Base-by-base conservation (phyloP, 2,797 vertebrate genomes). In the Luscinia luscinia region DNA sequence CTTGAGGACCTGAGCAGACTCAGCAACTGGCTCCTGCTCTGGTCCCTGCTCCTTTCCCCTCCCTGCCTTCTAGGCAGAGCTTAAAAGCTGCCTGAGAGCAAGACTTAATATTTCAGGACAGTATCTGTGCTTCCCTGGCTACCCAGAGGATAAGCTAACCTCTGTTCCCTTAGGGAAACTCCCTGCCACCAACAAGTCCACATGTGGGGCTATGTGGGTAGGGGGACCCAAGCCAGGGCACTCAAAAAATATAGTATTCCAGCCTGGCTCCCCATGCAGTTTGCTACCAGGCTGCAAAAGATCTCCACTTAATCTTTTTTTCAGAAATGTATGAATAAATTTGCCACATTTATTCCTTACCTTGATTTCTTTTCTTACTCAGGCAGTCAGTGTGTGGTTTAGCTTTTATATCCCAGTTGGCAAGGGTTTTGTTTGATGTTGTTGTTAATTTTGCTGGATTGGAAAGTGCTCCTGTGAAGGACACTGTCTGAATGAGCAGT, bases 391-490 rank as follows among this genome's bases (percentile, higher is more conserved):
- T 36, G 58, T 58, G n/a, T 28, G 30, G 15, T 86, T 84, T 73
- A 36, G 34, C 22, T 91, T 78, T 92, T 51, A n/a, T 41, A 76
- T 57, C 69, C 36, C 82, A 64, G 24, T 18, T 84, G 55, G 52
- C 55, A 76, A 30, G 30, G 52, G 3, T 54, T 93, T 92, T 69
- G 32, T 86, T 91, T 86, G 94, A 77, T 58, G 66, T 24, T 83
- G 93, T 74, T 92, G 27, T 84, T 91, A 92, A 87, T 92, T 93
- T 78, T 55, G 7, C 27, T 40, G 76, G 36, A 59, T 70, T 74
- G 63, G 43, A 84, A 89, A 86, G 62, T 0, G 2, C 40, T 81
- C 52, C 76, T 78, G 45, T 86, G 92, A 93, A 96, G 85, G 92
- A 86, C 3, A 0, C 59, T 73, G 73, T 59, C 76, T 81, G 73